Conservation (phyloP, 2,113 vertebrate genomes). For the Toxotes chatareus region DNA sequence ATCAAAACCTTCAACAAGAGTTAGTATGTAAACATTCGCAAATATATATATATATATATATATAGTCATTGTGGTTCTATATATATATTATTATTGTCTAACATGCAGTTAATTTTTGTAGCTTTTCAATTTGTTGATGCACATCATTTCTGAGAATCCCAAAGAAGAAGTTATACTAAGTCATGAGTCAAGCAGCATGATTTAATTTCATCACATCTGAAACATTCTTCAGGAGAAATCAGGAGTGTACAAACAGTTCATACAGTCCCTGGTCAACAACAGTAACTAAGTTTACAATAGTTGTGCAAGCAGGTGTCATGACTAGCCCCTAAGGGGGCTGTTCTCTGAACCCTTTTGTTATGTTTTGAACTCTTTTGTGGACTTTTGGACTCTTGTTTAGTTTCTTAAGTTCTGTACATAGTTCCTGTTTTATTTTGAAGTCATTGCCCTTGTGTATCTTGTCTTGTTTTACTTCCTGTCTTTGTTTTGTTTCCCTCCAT, state of each 20-base stretch:
- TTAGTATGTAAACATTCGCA: not conserved
- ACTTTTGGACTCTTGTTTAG: no score
- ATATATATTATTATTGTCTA: not conserved
- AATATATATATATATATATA: no score
- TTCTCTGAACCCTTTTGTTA: no score
- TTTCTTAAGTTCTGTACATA: no score
- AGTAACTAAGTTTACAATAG: constrained; percentile 34
- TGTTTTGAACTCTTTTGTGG: no score
- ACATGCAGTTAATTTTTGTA: not conserved
- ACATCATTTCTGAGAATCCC: not conserved
- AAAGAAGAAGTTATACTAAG: constrained; percentile 4
- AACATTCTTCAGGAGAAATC: not conserved
- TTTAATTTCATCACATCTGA: not conserved
- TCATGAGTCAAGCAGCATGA: not conserved
- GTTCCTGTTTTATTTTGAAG: no score
- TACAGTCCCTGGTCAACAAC: constrained; percentile 7
- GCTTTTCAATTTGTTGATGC: not conserved
- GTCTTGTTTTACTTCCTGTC: no score
- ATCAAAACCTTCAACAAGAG: not conserved
- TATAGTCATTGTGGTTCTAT: not conserved
- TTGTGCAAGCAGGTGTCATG: not conserved
- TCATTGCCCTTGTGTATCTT: no score
- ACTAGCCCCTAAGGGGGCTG: no score
- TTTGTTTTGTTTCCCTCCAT: no score
- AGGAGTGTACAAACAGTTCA: not conserved